Evolutionary conservation across 2,888 invertebrate species (phyloP).

Genomic region (Drosophila maculinotata): DNA sequence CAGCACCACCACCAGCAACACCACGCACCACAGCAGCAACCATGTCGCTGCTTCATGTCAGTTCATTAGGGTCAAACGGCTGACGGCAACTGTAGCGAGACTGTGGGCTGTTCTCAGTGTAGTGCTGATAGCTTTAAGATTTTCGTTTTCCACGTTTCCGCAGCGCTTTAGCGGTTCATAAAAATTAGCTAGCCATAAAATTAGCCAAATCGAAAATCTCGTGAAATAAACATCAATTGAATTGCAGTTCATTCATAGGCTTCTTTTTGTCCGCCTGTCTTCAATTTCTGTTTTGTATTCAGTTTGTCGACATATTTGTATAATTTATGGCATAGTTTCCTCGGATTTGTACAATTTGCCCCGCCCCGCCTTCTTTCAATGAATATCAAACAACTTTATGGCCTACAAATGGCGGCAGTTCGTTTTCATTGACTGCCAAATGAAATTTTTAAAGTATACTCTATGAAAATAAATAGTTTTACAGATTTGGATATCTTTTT

Average conservation of each 20-base stretch:
- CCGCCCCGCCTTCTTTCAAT: slow-evolving; percentile 13
- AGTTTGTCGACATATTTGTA: slow-evolving; percentile 17
- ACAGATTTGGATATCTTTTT: slow-evolving; percentile 5
- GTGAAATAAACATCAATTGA: slow-evolving; percentile 64
- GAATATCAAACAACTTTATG: slow-evolving; percentile 35
- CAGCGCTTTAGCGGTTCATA: slow-evolving; percentile 67
- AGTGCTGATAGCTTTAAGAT: slow-evolving; percentile 28
- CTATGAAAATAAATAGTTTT: slow-evolving; percentile 28
- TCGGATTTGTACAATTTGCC: slow-evolving; percentile 14
- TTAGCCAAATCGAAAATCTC: slow-evolving; percentile 46
- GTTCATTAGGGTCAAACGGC: slow-evolving; percentile 74
- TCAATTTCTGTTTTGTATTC: slow-evolving; percentile 32
- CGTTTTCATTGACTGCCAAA: slow-evolving; percentile 32
- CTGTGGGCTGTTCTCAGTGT: slow-evolving; percentile 35
- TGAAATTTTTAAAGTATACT: slow-evolving; percentile 19
- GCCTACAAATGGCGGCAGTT: slow-evolving; percentile 2
- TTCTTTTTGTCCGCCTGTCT: slow-evolving; percentile 8
- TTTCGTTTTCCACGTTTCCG: slow-evolving; percentile 43
- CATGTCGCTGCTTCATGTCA: slow-evolving; percentile 58
- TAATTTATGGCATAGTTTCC: slow-evolving; percentile 39
- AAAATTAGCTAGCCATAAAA: slow-evolving; percentile 77
- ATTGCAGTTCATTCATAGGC: slow-evolving; percentile 75
- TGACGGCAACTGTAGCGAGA: slow-evolving; percentile 49
- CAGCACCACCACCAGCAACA: neutral
- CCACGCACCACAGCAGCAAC: slow-evolving; percentile 1